Base-by-base conservation (phyloP, 1,140 invertebrate species). In the Leptonema lineaticorne region DNA sequence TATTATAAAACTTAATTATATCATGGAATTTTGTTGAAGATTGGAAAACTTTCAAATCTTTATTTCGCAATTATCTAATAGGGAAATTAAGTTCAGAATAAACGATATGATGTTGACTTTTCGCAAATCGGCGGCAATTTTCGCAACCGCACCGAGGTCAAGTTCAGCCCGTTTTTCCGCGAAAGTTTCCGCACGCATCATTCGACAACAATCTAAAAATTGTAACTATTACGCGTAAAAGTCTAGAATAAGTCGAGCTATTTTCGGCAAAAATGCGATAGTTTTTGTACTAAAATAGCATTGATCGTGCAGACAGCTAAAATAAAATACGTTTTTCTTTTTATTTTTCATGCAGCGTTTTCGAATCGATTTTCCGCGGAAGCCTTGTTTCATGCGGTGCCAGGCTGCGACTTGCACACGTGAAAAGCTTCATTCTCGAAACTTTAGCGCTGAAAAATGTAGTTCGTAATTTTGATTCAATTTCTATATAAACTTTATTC, bases 201-300 rank as follows among this genome's bases (percentile, higher is more conserved):
- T 50, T 4, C 5, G 8, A 2, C 3, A 4, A 1, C 20, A 53
- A 26, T 53, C 20, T 26, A 53, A 53, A 53, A 53, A 53, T 53
- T 26, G 22, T 26, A 7, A 26, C 22, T 5, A 11, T 26, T 24
- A 11, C 20, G 22, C 27, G 22, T 20, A 53, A 26, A 53, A 22
- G 50, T 53, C 50, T 53, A 53, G 50, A 53, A 53, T 53, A 53
- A 24, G 27, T 11, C 20, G 11, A 8, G 20, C 50, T 53, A 53
- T 53, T 53, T 53, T 53, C 50, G 27, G 50, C 22, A 2, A n/a
- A n/a, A 26, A 53, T 53, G 20, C 22, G 18, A 24, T 11, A 14
- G 11, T 41, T 41, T 41, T 41, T 16, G 37, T 53, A 26, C 50
- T 53, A 24, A 53, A 53, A 53, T 53, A 53, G 50, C 24, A 45